Evolutionary conservation across 2,113 vertebrate genomes (phyloP).

Genomic region (Albula goreensis): DNA sequence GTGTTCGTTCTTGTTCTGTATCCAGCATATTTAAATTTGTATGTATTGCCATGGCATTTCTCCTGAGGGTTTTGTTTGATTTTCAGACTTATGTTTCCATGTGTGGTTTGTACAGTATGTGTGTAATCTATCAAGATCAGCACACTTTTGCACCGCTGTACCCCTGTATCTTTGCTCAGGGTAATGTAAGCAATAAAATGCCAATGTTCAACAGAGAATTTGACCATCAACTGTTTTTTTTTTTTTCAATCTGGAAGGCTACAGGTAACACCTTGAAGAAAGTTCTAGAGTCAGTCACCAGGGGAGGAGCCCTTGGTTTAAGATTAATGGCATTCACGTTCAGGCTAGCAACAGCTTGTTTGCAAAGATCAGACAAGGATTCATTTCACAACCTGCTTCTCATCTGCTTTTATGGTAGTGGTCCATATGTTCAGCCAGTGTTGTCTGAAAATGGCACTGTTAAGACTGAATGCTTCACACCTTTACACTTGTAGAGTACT

Average conservation of each 20-base stretch:
- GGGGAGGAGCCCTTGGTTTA: background rate
- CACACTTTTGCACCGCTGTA: background rate
- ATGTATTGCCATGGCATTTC: background rate
- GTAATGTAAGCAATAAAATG: slow-evolving; percentile 4
- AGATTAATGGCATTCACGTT: background rate
- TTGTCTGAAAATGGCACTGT: no score
- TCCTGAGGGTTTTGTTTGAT: background rate
- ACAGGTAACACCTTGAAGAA: background rate
- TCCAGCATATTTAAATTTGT: background rate
- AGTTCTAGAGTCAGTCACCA: background rate
- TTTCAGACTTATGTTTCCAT: background rate
- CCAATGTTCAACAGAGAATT: background rate
- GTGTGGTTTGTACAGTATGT: background rate
- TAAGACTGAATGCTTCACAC: no score
- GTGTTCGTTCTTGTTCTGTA: background rate
- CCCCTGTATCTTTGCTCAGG: background rate
- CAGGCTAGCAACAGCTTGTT: background rate
- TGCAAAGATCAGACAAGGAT: no score
- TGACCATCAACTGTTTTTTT: background rate
- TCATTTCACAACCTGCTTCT: no score
- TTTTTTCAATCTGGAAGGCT: no score
- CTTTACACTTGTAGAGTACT: no score
- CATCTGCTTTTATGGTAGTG: no score
- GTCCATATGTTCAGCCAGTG: no score
- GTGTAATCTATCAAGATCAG: background rate